phyloP scores from a whole-genome alignment of 2,888 invertebrate genomes.

The Pecten maximus region DNA sequence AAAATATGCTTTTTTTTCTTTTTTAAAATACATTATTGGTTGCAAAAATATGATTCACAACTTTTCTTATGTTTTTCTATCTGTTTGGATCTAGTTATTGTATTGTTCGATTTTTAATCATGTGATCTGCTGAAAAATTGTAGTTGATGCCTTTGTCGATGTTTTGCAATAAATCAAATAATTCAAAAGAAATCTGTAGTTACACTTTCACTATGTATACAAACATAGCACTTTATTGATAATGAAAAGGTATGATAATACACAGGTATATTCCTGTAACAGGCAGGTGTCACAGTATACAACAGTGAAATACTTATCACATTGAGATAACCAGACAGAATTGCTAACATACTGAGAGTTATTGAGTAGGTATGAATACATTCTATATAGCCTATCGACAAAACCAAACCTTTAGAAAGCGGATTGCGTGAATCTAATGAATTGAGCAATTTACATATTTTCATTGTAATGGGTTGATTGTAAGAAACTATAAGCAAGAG shows the following conservation, averaged over 20 bases:
- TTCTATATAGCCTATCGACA: no score
- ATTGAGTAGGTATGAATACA: no score
- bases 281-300: neutral
- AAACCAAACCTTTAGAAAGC: neutral
- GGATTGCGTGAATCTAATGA: neutral
- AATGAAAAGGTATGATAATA: neutral
- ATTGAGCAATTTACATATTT: neutral
- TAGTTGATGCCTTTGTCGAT: neutral
- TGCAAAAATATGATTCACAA: no score
- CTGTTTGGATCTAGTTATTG: no score
- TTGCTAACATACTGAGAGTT: neutral
- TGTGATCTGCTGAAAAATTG: no score
- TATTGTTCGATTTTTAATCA: no score
- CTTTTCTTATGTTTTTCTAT: no score
- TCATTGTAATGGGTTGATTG: no score
- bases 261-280: neutral
- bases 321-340: neutral
- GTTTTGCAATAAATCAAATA: neutral
- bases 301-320: neutral
- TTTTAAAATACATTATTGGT: no score
- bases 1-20: no score
- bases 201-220: neutral
- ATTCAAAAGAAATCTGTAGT: no score
- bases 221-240: conserved; percentile 20
- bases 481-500: no score